Percentiles rank a stretch among this genome's conserved stretches.
Conservation (phyloP, 2,113 vertebrate species). For the Neomonachus schauinslandi region DNA sequence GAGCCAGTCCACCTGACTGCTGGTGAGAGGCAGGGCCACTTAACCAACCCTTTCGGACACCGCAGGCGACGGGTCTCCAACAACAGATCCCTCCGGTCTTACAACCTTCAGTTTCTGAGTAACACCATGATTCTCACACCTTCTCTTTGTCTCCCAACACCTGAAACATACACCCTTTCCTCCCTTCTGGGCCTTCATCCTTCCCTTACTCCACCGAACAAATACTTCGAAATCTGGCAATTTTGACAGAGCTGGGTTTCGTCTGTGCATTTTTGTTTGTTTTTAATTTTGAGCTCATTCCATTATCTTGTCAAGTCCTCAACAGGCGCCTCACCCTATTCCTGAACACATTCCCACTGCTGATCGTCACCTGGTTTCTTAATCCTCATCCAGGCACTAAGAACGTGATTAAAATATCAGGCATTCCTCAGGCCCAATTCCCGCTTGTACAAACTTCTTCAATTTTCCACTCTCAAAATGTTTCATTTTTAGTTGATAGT, state of each 20-base stretch:
- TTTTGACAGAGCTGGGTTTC: not conserved
- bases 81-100: not conserved
- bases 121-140: not conserved
- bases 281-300: constrained; percentile 40
- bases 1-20: not conserved
- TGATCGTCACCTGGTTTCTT: not conserved
- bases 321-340: not conserved
- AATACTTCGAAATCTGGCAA: not conserved
- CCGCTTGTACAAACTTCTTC: not conserved
- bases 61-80: not conserved
- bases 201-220: not conserved
- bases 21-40: not conserved
- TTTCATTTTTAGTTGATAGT: not conserved
- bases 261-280: not conserved
- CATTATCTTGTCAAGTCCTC: not conserved
- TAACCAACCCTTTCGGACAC: not conserved
- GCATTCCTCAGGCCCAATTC: not conserved
- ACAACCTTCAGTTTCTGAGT: not conserved
- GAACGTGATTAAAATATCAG: not conserved
- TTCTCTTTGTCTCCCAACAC: not conserved
- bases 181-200: not conserved
- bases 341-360: not conserved
- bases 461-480: constrained; percentile 14
- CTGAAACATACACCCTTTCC: not conserved
- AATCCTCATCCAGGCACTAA: not conserved